Conservation (phyloP, 2,113 vertebrate species). For the Benitochromis conjunctus region DNA sequence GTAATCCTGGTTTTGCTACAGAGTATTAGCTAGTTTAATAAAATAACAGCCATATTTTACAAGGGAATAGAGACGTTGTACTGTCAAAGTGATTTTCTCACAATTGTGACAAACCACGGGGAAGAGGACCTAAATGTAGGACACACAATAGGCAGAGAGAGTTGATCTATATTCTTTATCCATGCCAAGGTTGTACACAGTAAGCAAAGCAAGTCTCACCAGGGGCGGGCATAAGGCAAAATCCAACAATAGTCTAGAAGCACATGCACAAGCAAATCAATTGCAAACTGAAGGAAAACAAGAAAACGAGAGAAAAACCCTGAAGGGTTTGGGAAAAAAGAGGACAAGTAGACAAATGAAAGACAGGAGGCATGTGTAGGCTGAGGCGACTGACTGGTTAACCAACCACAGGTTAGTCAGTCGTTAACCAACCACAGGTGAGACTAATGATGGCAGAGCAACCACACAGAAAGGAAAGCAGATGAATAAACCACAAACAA, state of each 20-base stretch:
- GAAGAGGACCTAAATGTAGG: not conserved
- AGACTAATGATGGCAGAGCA: not conserved
- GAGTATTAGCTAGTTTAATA: not conserved
- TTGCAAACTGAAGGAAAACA: not conserved
- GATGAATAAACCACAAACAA: not conserved
- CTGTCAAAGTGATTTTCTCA: not conserved
- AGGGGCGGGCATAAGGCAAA: not conserved
- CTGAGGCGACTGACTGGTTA: not conserved
- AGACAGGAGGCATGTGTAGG: not conserved
- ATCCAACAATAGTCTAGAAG: not conserved
- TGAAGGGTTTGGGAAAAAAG: accelerated
- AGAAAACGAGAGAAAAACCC: not conserved
- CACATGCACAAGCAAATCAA: not conserved
- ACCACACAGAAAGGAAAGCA: accelerated
- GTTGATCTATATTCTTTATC: not conserved
- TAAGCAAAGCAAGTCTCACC: not conserved
- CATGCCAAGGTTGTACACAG: not conserved
- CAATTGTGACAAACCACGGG: not conserved
- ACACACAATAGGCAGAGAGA: not conserved
- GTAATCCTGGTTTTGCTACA: not conserved
- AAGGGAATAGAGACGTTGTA: not conserved
- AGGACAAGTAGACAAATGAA: not conserved
- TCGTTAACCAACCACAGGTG: not conserved
- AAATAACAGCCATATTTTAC: not conserved
- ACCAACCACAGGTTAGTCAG: not conserved